A percentile compares a stretch with the other conserved stretches of the same genome.
phyloP scores from a whole-genome alignment of 2,888 invertebrate species.

The Ormyrus thymus region DNA sequence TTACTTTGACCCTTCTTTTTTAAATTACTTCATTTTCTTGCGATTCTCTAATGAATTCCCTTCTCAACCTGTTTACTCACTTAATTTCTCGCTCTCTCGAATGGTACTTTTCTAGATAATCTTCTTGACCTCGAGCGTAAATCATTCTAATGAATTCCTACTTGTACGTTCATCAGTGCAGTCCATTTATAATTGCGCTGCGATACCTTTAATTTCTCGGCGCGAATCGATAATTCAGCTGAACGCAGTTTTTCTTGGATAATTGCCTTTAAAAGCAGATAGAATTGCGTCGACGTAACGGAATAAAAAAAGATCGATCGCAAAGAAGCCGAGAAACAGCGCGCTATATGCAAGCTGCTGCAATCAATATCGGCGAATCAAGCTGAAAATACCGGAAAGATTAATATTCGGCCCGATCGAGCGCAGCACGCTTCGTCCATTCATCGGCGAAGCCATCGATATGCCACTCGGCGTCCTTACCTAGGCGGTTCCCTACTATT shows the following conservation, averaged over 20 bases:
- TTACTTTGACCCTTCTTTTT: background rate
- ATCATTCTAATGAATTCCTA: too few species aligned
- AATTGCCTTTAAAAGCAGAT: constrained; percentile 35
- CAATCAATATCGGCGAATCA: constrained; percentile 15
- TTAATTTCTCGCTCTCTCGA: too few species aligned
- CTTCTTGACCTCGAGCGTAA: too few species aligned
- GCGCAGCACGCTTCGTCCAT: background rate
- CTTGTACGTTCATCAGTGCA: too few species aligned
- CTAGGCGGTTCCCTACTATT: background rate
- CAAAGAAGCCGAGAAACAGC: background rate
- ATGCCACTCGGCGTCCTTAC: too few species aligned
- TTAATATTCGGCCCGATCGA: constrained; percentile 17
- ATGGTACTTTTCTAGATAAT: too few species aligned
- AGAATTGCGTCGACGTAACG: constrained; percentile 10
- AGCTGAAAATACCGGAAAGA: background rate
- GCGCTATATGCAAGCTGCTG: background rate
- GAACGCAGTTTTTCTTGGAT: background rate
- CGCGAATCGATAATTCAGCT: constrained; percentile 4
- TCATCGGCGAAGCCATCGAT: background rate
- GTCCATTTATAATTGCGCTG: too few species aligned
- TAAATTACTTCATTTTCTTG: background rate
- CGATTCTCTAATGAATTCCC: background rate
- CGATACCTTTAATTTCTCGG: background rate
- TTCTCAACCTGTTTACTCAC: too few species aligned
- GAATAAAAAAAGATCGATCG: too few species aligned